A percentile compares a stretch with the other conserved stretches of the same genome.
These are phyloP conservation scores for Drosophila anomelani DNA, from an alignment of 2,888 invertebrate species.

Conservation along the genomic window DNA sequence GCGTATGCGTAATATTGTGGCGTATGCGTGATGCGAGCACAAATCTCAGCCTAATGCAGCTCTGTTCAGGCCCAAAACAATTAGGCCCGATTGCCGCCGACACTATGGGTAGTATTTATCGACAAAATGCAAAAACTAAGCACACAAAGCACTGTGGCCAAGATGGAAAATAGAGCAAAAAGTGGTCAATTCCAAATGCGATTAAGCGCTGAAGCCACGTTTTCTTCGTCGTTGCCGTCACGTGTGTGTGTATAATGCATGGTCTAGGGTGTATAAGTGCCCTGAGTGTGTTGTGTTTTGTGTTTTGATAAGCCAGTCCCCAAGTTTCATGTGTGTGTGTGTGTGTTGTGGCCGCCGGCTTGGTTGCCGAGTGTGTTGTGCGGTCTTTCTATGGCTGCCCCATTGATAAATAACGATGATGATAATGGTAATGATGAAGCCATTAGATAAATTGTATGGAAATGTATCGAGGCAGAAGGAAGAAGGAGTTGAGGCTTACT, in stretches of 20 bases:
- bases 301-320: slow-evolving; percentile 68
- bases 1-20: slow-evolving; percentile 41
- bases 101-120: slow-evolving; percentile 2
- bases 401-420: slow-evolving; percentile 38
- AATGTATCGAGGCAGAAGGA: background rate
- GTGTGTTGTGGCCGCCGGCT: slow-evolving; percentile 26
- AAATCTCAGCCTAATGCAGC: slow-evolving; percentile 41
- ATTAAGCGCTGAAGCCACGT: slow-evolving; percentile 58
- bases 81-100: slow-evolving; percentile 45
- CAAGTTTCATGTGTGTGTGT: slow-evolving; percentile 49
- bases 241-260: slow-evolving; percentile 41
- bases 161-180: slow-evolving; percentile 36
- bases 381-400: slow-evolving; percentile 47
- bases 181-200: slow-evolving; percentile 59
- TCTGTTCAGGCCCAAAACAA: slow-evolving; percentile 44
- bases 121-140: slow-evolving; percentile 23
- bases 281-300: slow-evolving; percentile 34
- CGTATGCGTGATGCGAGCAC: slow-evolving; percentile 37
- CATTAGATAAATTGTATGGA: slow-evolving; percentile 27
- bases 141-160: slow-evolving; percentile 8
- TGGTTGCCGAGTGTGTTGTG: slow-evolving; percentile 3
- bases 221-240: slow-evolving; percentile 40
- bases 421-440: slow-evolving; percentile 28
- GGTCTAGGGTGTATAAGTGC: background rate
- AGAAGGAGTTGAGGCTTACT: slow-evolving; percentile 1